Conservation (phyloP, 2,888 invertebrate genomes). For the Neoaliturus tenellus region DNA sequence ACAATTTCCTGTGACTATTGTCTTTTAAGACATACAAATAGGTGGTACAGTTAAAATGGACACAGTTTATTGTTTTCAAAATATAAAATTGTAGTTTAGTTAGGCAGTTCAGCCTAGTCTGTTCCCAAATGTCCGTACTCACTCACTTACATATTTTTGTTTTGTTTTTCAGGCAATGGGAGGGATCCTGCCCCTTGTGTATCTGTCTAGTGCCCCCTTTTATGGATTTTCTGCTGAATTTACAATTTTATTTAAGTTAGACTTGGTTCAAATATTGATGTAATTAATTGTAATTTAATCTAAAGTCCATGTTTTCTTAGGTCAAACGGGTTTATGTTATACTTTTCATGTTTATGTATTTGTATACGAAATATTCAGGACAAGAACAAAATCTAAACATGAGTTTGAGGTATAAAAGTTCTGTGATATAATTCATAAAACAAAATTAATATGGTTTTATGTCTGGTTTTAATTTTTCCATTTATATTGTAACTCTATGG, state of each 20-base stretch:
- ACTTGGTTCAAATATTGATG: not conserved
- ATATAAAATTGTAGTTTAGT: too few species aligned
- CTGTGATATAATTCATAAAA: too few species aligned
- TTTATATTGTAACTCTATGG: too few species aligned
- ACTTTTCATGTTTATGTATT: not conserved
- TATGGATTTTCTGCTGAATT: conserved; percentile 12
- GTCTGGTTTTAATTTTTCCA: too few species aligned
- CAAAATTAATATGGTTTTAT: too few species aligned
- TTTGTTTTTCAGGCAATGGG: not conserved
- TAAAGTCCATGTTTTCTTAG: conserved; percentile 32
- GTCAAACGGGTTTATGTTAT: not conserved
- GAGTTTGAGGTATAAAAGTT: not conserved
- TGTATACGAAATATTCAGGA: not conserved
- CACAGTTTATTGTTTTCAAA: too few species aligned
- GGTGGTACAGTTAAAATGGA: too few species aligned
- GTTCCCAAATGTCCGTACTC: too few species aligned
- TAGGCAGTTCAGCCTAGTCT: too few species aligned
- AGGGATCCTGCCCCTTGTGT: not conserved
- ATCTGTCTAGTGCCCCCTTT: conserved; percentile 19
- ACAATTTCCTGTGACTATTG: too few species aligned
- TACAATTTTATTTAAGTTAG: conserved; percentile 2
- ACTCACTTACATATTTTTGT: too few species aligned
- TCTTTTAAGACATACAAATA: too few species aligned
- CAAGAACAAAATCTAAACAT: not conserved
- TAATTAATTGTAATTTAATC: conserved; percentile 10